Conservation (phyloP, 2,113 vertebrate genomes). For the Nesoenas mayeri region DNA sequence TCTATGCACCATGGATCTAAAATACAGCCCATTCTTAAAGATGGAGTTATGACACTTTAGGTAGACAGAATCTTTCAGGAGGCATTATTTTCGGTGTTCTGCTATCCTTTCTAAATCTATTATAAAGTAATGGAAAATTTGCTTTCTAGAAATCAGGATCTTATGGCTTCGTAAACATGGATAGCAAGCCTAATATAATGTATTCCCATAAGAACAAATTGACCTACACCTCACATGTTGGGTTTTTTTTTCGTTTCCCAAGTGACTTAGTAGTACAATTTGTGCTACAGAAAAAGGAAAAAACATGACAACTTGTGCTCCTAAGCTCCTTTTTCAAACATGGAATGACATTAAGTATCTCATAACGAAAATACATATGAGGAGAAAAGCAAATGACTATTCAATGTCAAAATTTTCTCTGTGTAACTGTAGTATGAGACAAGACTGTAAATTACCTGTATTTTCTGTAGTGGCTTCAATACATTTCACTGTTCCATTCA, state of each 20-base stretch:
- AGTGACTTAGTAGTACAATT: neutral
- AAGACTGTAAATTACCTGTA: constrained; percentile 63
- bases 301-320: neutral
- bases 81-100: neutral
- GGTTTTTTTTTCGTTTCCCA: neutral
- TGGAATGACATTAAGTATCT: neutral
- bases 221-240: neutral
- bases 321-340: neutral
- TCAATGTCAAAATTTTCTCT: neutral
- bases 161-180: neutral
- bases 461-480: constrained; percentile 71
- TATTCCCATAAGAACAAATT: neutral
- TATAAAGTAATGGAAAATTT: neutral
- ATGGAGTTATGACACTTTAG: neutral
- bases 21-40: neutral
- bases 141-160: neutral
- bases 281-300: neutral
- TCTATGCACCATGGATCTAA: neutral
- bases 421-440: neutral
- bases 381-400: neutral
- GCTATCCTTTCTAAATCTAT: neutral
- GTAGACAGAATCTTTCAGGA: neutral
- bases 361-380: neutral
- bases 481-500: constrained; percentile 81
- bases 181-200: neutral